Evolutionary conservation across 2,113 vertebrate species (phyloP).

Genomic region (Colius striatus): DNA sequence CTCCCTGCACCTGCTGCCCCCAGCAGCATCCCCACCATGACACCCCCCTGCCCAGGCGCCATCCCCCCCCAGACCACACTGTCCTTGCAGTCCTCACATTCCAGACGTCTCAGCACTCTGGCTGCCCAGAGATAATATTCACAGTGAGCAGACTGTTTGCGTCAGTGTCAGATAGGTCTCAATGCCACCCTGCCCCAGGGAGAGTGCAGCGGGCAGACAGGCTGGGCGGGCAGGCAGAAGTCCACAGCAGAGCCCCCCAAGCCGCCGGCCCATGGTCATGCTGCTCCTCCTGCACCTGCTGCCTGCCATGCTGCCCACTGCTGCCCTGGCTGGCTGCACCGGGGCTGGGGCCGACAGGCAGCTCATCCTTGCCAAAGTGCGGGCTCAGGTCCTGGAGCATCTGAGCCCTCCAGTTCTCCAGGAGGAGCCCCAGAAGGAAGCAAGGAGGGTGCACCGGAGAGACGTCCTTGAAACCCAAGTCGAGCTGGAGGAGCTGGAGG

Average conservation of each 20-base stretch:
- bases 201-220: not conserved
- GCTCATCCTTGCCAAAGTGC: constrained; percentile 78
- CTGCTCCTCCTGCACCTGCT: constrained; percentile 65
- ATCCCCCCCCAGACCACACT: constrained; percentile 1
- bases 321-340: constrained; percentile 28
- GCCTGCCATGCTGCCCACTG: constrained; percentile 53
- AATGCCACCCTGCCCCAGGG: constrained; percentile 63
- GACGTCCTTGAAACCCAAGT: constrained; percentile 26
- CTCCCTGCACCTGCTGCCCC: fast-evolving
- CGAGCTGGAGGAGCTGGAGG: constrained; percentile 45
- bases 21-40: not conserved
- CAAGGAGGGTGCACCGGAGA: constrained; percentile 55
- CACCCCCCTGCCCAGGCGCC: not conserved
- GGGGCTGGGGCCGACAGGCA: constrained; percentile 54
- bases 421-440: constrained; percentile 37
- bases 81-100: constrained; percentile 72
- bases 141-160: constrained; percentile 66
- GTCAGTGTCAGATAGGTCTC: constrained; percentile 76
- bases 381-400: constrained; percentile 72
- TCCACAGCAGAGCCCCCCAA: not conserved
- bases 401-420: constrained; percentile 51
- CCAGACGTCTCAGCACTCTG: constrained; percentile 72
- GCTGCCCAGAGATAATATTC: constrained; percentile 75
- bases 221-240: not conserved
- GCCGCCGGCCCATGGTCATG: constrained; percentile 24